Evolutionary conservation across 2,113 vertebrate genomes (phyloP), one percentile per base, ranked within the genome.

Genomic region (Phasianus colchicus): DNA sequence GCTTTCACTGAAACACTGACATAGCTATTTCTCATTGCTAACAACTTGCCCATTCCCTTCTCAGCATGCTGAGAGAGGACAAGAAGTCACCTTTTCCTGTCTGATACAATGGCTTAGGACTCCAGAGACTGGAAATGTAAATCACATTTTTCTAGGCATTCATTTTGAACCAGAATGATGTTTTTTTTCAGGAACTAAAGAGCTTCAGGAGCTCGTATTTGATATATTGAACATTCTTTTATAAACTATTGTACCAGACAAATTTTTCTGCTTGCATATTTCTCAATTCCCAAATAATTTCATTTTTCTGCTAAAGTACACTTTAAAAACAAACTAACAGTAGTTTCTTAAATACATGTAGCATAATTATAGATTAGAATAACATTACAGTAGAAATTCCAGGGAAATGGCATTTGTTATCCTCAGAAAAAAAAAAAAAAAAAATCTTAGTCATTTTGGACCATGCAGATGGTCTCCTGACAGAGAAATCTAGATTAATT

Each of bases 401-500:
- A 4, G 17, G 60, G 55, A 72, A 87, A 24, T 54, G 12, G 12
- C 55, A 67, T 50, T 93, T 89, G 40, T 54, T 82, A 24, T 47
- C 19, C 88, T 74, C 48, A 74, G 60, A 34, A 72, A 38, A 38
- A 40, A 71, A n/a, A 43, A 47, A 47, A 20, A 47, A 20, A 47
- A 47, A 57, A 36, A 30, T 8, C 19, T 29, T 79, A 77, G 30
- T 73, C 75, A 81, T 78, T 79, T 83, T 52, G 90, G 50, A 83
- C 24, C 0, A 1, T 55, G 45, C 71, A 93, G 84, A 88, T 60
- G 60, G 71, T 61, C 85, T 85, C 48, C 45, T 93, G 58, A 85
- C 74, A 92, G 43, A 86, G 57, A 89, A 92, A 93, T 80, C 32
- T 63, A 87, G 63, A 94, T 74, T 81, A 70, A 92, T 88, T 86